A percentile compares a stretch with the other conserved stretches of the same genome.
phyloP scores from a whole-genome alignment of 2,888 invertebrate genomes.

The Dryadula phaetusa region DNA sequence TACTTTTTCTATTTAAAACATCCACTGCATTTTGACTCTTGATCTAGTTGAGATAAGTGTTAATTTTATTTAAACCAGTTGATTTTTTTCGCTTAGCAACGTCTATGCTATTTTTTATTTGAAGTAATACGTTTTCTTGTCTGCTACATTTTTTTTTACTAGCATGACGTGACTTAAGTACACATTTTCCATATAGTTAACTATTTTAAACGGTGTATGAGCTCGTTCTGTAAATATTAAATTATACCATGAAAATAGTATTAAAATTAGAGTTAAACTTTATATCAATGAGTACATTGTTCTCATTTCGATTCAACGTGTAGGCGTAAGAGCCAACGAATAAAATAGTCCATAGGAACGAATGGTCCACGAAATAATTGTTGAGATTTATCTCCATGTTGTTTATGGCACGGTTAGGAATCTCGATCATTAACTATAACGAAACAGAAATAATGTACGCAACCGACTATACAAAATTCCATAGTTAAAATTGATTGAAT shows the following conservation, averaged over 20 bases:
- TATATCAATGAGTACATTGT: slow-evolving; percentile 38
- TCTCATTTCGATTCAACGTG: slow-evolving; percentile 50
- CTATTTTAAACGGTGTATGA: background rate
- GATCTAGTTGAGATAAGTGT: background rate
- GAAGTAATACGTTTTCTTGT: background rate
- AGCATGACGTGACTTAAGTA: background rate
- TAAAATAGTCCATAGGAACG: slow-evolving; percentile 62
- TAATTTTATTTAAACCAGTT: background rate
- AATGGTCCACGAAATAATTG: slow-evolving; percentile 67
- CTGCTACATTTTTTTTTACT: background rate
- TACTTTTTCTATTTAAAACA: slow-evolving; percentile 10
- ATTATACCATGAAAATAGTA: slow-evolving; percentile 11
- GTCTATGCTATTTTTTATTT: slow-evolving; percentile 9
- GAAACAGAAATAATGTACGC: slow-evolving; percentile 46
- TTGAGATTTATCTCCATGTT: slow-evolving; percentile 63
- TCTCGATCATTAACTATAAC: slow-evolving; percentile 51
- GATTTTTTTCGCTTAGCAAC: slow-evolving; percentile 19
- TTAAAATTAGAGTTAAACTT: slow-evolving; percentile 27
- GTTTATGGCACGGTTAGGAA: slow-evolving; percentile 59
- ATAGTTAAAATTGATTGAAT: slow-evolving; percentile 60
- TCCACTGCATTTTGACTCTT: background rate
- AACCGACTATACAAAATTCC: slow-evolving; percentile 50
- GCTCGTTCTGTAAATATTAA: background rate
- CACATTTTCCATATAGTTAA: background rate
- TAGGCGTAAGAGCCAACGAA: slow-evolving; percentile 68